phyloP scores from a whole-genome alignment of 1,140 invertebrate species.

The Branchinecta lynchi region DNA sequence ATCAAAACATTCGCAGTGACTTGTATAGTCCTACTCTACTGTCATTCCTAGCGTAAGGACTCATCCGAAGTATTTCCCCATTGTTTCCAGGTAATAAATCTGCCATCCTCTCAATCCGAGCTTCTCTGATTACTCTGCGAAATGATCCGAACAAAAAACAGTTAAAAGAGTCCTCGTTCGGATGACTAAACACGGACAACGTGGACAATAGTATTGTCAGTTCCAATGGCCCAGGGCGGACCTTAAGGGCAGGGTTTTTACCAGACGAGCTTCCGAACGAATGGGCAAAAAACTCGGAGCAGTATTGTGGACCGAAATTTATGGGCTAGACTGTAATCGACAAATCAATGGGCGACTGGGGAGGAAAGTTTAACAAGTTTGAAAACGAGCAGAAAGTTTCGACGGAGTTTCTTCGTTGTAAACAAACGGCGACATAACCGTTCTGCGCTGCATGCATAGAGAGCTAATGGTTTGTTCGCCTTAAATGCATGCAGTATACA shows the following conservation, averaged over 20 bases:
- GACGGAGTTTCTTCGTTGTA: too few species aligned
- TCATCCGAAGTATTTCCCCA: neutral
- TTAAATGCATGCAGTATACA: too few species aligned
- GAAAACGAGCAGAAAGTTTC: too few species aligned
- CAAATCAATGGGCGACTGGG: too few species aligned
- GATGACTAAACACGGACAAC: slow-evolving; percentile 10
- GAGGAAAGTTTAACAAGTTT: too few species aligned
- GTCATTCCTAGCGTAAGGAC: too few species aligned
- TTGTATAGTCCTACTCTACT: too few species aligned
- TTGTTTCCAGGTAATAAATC: neutral
- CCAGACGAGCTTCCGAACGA: neutral
- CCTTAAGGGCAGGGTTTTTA: slow-evolving; percentile 8
- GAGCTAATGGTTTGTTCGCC: too few species aligned
- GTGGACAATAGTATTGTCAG: slow-evolving; percentile 1
- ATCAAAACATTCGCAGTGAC: too few species aligned
- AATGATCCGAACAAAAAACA: slow-evolving; percentile 11
- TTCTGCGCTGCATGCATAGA: too few species aligned
- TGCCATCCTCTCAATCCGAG: neutral
- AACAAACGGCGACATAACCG: too few species aligned
- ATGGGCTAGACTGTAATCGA: neutral
- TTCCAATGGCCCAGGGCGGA: neutral
- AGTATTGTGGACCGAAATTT: slow-evolving; percentile 1
- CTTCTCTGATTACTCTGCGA: slow-evolving; percentile 9
- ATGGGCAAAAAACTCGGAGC: neutral
- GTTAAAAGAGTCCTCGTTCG: neutral